phyloP scores from a whole-genome alignment of 2,797 vertebrate species.

The Ptychobarbus kaznakovi region DNA sequence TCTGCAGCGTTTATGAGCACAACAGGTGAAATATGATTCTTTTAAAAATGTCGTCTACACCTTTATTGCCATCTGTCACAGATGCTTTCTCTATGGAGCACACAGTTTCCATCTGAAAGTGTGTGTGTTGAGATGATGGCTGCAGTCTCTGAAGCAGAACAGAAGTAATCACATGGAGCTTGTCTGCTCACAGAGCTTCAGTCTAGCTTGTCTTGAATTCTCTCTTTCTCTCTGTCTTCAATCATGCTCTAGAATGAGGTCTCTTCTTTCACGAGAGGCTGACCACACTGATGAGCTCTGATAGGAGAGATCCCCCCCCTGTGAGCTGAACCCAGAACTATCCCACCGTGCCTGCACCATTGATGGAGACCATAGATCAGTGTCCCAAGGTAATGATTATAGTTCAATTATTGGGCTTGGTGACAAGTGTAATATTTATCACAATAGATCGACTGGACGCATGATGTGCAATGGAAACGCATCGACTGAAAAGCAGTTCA shows the following conservation, averaged over 20 bases:
- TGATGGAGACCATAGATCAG: slow-evolving; percentile 16
- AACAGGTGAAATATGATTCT: slow-evolving; percentile 21
- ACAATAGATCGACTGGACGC: background rate
- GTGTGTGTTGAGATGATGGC: background rate
- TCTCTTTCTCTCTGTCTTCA: slow-evolving; percentile 46
- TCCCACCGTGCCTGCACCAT: background rate
- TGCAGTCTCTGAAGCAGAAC: slow-evolving; percentile 46
- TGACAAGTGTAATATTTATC: background rate
- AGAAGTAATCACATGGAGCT: slow-evolving; percentile 43
- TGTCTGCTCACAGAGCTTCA: slow-evolving; percentile 47
- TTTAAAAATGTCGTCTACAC: background rate
- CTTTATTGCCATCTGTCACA: slow-evolving; percentile 20
- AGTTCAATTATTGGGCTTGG: slow-evolving; percentile 11
- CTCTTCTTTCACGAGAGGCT: slow-evolving; percentile 59
- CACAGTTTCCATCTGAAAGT: background rate
- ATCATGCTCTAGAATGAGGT: slow-evolving; percentile 54
- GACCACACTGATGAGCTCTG: slow-evolving; percentile 58
- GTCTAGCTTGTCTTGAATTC: slow-evolving; percentile 32
- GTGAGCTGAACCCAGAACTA: slow-evolving; percentile 32
- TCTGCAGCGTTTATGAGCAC: background rate
- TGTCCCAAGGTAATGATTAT: background rate
- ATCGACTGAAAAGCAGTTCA: background rate
- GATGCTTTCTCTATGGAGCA: background rate
- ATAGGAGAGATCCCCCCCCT: slow-evolving; percentile 41
- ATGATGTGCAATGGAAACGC: background rate